Base-by-base conservation (phyloP, 30 jellyfish, hydroid and myxozoan species). In the Clytia hemisphaerica region DNA sequence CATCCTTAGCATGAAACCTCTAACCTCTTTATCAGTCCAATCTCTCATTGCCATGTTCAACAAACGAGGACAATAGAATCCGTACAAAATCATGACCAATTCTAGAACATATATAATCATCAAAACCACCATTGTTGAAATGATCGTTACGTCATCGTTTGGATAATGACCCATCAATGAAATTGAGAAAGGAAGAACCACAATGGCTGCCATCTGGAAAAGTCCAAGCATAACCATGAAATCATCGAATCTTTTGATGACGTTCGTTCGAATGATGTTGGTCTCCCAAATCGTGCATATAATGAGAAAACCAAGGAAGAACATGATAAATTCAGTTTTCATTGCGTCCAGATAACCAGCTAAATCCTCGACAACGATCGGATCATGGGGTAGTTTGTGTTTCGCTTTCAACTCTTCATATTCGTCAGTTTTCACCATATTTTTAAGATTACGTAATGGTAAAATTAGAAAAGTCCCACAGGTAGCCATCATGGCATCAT, bases 261-360 rank as follows among this genome's bases (percentile, higher is more conserved):
- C 50, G 37, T 45, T 69, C 25, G 81, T n/a, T 45, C 81, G 54
- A n/a, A 69, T 55, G 50, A 45, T 69, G 10, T 45, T 49, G 16
- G 59, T 25, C 40, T 69, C 81, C 81, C 81, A 69, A 40, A 69
- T 51, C 6, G 81, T 69, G 27, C 46, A 53, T 4, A 69, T 71
- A 69, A 69, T 27, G 18, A 53, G 22, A 51, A 69, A 69, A 15
- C 81, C 81, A 28, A 69, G 48, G 24, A 69, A 69, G 37, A 45
- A 69, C 71, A 69, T 69, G 0, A 69, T 49, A 45, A 69, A 26
- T 30, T 30, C 71, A n/a, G n/a, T n/a, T n/a, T n/a, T n/a, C n/a
- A n/a, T n/a, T n/a, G n/a, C n/a, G n/a, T n/a, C n/a, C n/a, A n/a
- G n/a, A n/a, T n/a, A n/a, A n/a, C n/a, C n/a, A n/a, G n/a, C n/a